Percentiles rank a stretch among this genome's conserved stretches.
Evolutionary conservation across 2,888 invertebrate species (phyloP).

Genomic region (Diogma glabrata): DNA sequence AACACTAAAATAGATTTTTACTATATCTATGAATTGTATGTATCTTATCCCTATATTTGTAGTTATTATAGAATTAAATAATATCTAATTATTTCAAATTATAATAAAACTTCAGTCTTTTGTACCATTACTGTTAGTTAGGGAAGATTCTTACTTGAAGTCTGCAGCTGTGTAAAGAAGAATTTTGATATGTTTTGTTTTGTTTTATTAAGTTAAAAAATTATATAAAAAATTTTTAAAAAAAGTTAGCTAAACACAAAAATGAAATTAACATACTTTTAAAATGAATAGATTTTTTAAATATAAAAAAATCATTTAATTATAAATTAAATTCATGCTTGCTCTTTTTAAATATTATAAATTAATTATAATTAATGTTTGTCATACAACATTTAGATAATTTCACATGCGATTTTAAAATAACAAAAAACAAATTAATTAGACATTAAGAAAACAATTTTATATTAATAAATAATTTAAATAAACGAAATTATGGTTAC

Average conservation of each 20-base stretch:
- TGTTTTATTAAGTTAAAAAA: neutral
- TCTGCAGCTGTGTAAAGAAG: conserved; percentile 27
- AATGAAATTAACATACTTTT: conserved; percentile 3
- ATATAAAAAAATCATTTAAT: neutral
- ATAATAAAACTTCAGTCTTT: conserved; percentile 37
- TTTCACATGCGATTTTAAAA: too few relatives aligned
- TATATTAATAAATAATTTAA: too few relatives aligned
- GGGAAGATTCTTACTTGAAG: conserved; percentile 30
- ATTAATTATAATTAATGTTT: too few relatives aligned
- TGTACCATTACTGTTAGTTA: conserved; percentile 36
- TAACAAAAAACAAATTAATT: too few relatives aligned
- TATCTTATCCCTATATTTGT: too few relatives aligned
- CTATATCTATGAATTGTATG: too few relatives aligned
- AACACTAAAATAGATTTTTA: too few relatives aligned
- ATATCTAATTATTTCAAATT: conserved; percentile 11
- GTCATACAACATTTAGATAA: too few relatives aligned
- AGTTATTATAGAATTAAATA: too few relatives aligned
- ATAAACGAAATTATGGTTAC: neutral
- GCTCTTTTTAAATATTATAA: conserved; percentile 8
- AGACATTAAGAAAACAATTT: too few relatives aligned
- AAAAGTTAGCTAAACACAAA: neutral
- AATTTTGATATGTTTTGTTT: neutral
- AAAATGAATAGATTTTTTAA: neutral
- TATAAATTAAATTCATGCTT: conserved; percentile 7
- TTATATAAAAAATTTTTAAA: neutral